Conservation (phyloP, 92 coral and sea anemone genomes). For the Bergia puertoricense region DNA sequence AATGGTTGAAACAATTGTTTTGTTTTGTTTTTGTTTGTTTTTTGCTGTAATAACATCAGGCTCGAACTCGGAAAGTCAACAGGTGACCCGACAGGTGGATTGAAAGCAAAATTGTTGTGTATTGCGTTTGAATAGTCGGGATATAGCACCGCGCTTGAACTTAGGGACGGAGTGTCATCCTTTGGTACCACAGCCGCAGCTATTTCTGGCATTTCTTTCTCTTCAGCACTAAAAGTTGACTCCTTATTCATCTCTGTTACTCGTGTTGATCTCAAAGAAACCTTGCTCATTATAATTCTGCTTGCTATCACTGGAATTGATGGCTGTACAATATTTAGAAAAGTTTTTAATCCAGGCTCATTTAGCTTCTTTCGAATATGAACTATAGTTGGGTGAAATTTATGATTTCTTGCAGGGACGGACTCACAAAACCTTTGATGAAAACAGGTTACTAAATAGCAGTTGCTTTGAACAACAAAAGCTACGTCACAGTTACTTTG, state of each 20-base stretch:
- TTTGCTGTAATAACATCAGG: conserved; percentile 47
- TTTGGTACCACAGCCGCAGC: neutral
- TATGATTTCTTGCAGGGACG: conserved; percentile 57
- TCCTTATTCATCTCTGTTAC: neutral
- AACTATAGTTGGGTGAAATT: conserved; percentile 61
- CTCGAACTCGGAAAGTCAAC: conserved; percentile 18
- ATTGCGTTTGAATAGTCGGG: neutral
- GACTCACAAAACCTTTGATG: conserved; percentile 56
- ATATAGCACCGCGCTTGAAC: neutral
- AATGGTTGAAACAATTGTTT: conserved; percentile 65
- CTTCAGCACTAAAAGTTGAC: neutral
- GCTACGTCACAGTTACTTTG: conserved; percentile 71
- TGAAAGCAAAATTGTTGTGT: neutral
- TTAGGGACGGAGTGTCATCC: neutral
- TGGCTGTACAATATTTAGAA: conserved; percentile 68
- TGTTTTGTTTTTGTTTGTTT: conserved; percentile 39
- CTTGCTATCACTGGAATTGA: conserved; percentile 31
- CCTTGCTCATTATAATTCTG: neutral
- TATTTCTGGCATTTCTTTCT: neutral
- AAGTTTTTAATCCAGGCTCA: conserved; percentile 49
- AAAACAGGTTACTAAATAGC: conserved; percentile 76
- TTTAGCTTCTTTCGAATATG: conserved; percentile 57
- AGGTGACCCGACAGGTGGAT: conserved; percentile 39
- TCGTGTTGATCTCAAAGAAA: neutral
- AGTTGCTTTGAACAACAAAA: conserved; percentile 66